phyloP scores from a whole-genome alignment of 2,113 vertebrate genomes.

The Malurus elegans region DNA sequence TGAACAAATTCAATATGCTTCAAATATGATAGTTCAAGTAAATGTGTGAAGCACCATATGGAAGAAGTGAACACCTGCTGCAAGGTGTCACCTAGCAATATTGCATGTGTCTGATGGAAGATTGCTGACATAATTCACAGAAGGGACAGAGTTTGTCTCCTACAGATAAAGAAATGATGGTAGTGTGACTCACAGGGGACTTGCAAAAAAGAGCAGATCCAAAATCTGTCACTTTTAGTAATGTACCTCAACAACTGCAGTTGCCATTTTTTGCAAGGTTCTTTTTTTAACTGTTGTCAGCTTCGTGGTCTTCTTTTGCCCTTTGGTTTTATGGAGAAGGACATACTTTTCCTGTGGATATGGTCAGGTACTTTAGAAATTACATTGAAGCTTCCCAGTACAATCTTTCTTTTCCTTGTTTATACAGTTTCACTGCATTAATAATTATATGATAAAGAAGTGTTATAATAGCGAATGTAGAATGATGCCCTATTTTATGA shows the following conservation, averaged over 20 bases:
- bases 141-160: constrained; percentile 51
- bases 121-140: constrained; percentile 62
- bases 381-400: neutral
- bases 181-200: neutral
- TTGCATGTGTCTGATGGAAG: constrained; percentile 56
- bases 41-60: constrained; percentile 63
- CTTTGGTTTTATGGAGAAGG: neutral
- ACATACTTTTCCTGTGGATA: neutral
- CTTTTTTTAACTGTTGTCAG: neutral
- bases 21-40: constrained; percentile 64
- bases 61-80: constrained; percentile 67
- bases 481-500: neutral
- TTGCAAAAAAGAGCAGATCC: constrained; percentile 15
- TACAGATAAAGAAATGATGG: constrained; percentile 54
- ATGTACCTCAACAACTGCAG: neutral
- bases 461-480: neutral
- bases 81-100: constrained; percentile 67
- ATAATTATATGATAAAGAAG: neutral
- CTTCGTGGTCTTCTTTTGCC: neutral
- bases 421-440: neutral
- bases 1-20: constrained; percentile 64
- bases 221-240: constrained; percentile 31
- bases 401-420: neutral
- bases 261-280: neutral
- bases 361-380: neutral